These are phyloP conservation scores for Vireo altiloquus DNA, from an alignment of 2,113 vertebrate species.

Conservation along the genomic window DNA sequence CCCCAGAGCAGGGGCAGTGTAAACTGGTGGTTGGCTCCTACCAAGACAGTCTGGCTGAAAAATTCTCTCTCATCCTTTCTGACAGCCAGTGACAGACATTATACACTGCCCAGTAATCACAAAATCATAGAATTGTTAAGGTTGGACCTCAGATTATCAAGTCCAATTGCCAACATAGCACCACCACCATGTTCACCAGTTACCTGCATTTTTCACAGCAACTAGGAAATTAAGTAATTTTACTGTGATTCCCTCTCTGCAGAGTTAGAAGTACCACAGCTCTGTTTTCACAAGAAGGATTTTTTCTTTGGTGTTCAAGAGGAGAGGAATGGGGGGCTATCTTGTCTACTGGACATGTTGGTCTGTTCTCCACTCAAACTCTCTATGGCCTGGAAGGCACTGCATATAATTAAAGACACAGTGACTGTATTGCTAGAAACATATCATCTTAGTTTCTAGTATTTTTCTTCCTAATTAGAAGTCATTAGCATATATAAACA, in stretches of 20 bases:
- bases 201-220: background rate
- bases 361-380: background rate
- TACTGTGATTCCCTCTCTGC: background rate
- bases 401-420: background rate
- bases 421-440: background rate
- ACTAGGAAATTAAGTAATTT: background rate
- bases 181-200: background rate
- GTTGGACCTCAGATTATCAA: background rate
- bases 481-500: background rate
- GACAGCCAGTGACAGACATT: background rate
- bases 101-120: background rate
- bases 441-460: background rate
- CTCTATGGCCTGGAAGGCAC: background rate
- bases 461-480: constrained; percentile 1
- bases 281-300: background rate
- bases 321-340: background rate
- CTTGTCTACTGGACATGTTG: background rate
- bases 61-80: background rate
- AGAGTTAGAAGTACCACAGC: background rate
- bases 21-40: background rate
- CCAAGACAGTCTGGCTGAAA: background rate
- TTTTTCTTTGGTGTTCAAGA: background rate
- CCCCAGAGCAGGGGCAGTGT: background rate
- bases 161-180: background rate
- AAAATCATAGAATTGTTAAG: background rate